A percentile compares a stretch with the other conserved stretches of the same genome.
These are phyloP conservation scores for Drosophila sucinea DNA, from an alignment of 1,140 invertebrate species.

Conservation along the genomic window DNA sequence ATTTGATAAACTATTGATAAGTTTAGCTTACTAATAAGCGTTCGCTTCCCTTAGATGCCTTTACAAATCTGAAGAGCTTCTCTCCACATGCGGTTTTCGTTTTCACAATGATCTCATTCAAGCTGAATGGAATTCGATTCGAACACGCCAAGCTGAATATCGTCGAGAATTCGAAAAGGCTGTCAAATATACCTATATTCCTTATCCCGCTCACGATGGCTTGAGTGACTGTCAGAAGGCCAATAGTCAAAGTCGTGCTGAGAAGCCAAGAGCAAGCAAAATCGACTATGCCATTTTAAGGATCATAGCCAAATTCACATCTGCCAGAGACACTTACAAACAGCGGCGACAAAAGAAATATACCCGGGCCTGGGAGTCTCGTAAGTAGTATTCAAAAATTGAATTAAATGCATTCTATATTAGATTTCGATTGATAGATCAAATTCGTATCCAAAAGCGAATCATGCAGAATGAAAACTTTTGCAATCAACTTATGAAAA, in stretches of 20 bases:
- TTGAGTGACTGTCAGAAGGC: background rate
- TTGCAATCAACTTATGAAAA: background rate
- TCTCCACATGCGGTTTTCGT: constrained; percentile 20
- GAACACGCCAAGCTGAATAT: background rate
- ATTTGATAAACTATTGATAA: no score
- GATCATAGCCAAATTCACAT: background rate
- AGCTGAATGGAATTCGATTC: constrained; percentile 12
- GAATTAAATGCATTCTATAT: background rate
- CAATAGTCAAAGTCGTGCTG: no score
- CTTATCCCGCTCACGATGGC: constrained; percentile 25
- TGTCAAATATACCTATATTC: background rate
- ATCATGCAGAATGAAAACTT: background rate
- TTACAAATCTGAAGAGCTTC: background rate
- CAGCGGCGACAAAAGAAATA: constrained; percentile 6
- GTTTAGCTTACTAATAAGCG: background rate
- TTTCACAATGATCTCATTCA: constrained; percentile 11
- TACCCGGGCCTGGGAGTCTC: background rate
- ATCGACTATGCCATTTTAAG: background rate
- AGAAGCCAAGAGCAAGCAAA: no score
- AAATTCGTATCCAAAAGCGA: background rate
- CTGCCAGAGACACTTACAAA: background rate
- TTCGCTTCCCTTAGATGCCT: background rate
- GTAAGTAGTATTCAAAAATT: background rate
- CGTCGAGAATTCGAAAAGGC: background rate
- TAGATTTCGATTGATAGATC: background rate